Evolutionary conservation across 2,888 invertebrate genomes (phyloP), one percentile per base, ranked within the genome.

Genomic region (Rhagophthalmus giganteus): DNA sequence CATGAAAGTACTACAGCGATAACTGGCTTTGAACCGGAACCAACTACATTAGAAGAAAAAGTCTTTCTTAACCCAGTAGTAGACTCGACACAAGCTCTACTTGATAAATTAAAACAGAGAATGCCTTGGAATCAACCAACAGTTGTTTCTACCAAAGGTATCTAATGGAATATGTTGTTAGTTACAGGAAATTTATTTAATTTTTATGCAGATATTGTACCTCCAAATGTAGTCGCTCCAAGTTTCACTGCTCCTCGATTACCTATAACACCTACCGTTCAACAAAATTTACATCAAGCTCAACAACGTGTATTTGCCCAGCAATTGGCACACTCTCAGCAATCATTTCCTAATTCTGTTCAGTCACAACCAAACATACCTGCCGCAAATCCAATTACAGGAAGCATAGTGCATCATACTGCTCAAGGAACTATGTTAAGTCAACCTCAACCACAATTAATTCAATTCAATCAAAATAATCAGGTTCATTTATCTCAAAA

Each of bases 71-170:
- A 62, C 54, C 76, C 71, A 55, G 78, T 81, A 61, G 76, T 80
- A 62, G 81, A 81, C 55, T 78, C 80, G 53, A 86, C 85, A 34
- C 86, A 86, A 71, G 86, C 85, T 6, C 76, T 87, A 66, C 71
- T 87, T 46, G 87, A 87, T 62, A 84, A 86, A 70, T 70, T 88
- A 12, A 88, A 87, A 60, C 86, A 86, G 66, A 79, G 87, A 30
- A 86, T 87, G 87, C 87, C 87, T n/a, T 87, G 87, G 86, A 87
- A 87, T 71, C 86, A 86, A 67, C 83, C 84, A 7, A 75, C 78
- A 0, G 73, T 78, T 4, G 73, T 76, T 49, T 74, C 78, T 10
- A 61, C 10, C 9, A 27, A 27, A 27, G 27, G 27, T 27, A 27
- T n/a, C n/a, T n/a, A 27, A 20, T 7, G 7, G 7, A 20, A 20